A percentile compares a stretch with the other conserved stretches of the same genome.
phyloP scores from a whole-genome alignment of 2,113 vertebrate genomes.

The Elgaria multicarinata region DNA sequence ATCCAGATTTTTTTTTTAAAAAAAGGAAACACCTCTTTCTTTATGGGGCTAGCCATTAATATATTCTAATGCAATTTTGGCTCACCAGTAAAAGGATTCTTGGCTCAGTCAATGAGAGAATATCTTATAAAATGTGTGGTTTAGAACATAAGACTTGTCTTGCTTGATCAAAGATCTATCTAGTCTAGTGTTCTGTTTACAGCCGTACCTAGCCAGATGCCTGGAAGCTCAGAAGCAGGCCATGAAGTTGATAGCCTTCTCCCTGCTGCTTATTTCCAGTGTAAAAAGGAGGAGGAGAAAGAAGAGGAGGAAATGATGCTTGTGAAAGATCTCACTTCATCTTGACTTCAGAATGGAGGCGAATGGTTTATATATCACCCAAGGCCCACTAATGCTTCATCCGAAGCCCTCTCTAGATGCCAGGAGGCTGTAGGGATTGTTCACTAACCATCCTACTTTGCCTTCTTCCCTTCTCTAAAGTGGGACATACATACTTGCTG shows the following conservation, averaged over 20 bases:
- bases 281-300: neutral
- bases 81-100: conserved; percentile 48
- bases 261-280: neutral
- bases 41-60: conserved; percentile 27
- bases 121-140: conserved; percentile 8
- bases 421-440: neutral
- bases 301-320: neutral
- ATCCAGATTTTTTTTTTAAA: conserved; percentile 62
- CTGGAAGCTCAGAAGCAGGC: neutral
- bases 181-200: neutral
- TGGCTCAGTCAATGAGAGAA: conserved; percentile 17
- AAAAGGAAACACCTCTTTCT: conserved; percentile 17
- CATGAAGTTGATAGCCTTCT: neutral
- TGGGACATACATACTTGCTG: neutral
- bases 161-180: neutral
- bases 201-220: neutral
- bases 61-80: conserved; percentile 4
- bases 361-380: rapidly evolving
- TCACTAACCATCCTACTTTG: neutral
- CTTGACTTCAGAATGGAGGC: conserved; percentile 14
- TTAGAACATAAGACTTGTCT: conserved; percentile 2
- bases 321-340: neutral
- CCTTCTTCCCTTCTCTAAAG: neutral
- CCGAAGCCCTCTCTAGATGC: neutral
- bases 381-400: neutral